Evolutionary conservation across 2,888 invertebrate species (phyloP).

Genomic region (Harpalus rufipes): DNA sequence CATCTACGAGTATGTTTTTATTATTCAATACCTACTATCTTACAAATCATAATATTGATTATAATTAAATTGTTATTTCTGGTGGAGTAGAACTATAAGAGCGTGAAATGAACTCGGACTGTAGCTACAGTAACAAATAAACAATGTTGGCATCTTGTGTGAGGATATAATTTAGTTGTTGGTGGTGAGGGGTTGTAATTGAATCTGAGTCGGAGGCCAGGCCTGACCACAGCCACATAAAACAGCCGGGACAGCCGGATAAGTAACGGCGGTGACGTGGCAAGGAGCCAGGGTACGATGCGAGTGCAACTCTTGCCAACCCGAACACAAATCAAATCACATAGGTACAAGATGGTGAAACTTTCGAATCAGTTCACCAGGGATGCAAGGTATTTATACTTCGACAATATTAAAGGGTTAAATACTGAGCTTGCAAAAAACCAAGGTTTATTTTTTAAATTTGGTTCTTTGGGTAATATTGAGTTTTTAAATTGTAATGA

Average conservation of each 20-base stretch:
- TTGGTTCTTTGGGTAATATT: no score
- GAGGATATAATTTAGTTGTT: conserved; percentile 34
- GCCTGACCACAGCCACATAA: conserved; percentile 49
- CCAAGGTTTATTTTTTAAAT: no score
- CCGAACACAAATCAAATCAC: neutral
- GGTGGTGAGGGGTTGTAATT: conserved; percentile 16
- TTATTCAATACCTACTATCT: no score
- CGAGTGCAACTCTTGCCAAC: neutral
- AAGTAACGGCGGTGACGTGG: conserved; percentile 24
- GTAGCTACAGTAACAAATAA: conserved; percentile 11
- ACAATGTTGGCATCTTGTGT: conserved; percentile 25
- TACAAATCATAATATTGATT: no score
- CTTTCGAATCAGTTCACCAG: no score
- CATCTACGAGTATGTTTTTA: no score
- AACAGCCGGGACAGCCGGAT: conserved; percentile 24
- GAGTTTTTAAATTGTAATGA: no score
- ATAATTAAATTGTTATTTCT: neutral
- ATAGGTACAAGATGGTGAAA: no score
- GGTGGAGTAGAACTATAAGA: neutral
- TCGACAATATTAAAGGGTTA: no score
- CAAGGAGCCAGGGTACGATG: conserved; percentile 28
- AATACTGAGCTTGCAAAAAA: no score
- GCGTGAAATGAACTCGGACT: conserved; percentile 13
- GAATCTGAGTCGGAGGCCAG: neutral
- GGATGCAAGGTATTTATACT: no score